phyloP scores from a whole-genome alignment of 2,797 vertebrate species.

The Oophaga sylvatica region DNA sequence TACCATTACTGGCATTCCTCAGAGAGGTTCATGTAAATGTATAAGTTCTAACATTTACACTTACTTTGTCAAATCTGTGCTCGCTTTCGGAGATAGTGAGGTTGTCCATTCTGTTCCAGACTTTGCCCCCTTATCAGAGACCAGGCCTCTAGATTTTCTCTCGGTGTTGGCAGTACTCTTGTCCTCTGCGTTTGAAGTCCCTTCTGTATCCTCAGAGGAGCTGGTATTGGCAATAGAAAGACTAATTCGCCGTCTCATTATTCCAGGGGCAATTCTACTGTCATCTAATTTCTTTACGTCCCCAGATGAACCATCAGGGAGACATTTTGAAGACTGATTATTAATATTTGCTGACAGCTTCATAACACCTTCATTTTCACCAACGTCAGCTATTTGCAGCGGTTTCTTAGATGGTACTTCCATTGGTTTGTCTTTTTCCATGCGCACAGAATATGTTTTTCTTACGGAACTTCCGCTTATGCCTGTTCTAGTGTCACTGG shows the following conservation, averaged over 20 bases:
- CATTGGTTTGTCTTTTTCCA: background rate
- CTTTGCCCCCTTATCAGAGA: conserved; percentile 72
- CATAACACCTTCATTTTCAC: conserved; percentile 38
- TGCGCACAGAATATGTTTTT: background rate
- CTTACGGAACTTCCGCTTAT: conserved; percentile 33
- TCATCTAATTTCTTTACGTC: conserved; percentile 62
- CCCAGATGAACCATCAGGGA: conserved; percentile 20
- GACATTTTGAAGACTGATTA: accelerated
- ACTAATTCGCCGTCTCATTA: conserved; percentile 79
- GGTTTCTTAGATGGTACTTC: conserved; percentile 56
- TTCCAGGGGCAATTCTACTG: conserved; percentile 64
- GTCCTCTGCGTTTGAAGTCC: conserved; percentile 62
- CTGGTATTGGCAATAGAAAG: conserved; percentile 74
- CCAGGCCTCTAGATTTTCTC: conserved; percentile 84
- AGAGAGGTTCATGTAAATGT: no score
- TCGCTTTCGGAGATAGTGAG: conserved; percentile 75
- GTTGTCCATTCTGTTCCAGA: conserved; percentile 68
- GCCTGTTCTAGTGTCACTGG: background rate
- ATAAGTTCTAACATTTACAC: conserved; percentile 46
- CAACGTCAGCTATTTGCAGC: conserved; percentile 58
- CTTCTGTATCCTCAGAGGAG: conserved; percentile 48
- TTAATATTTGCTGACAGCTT: conserved; percentile 32
- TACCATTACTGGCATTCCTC: no score
- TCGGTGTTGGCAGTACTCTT: conserved; percentile 76
- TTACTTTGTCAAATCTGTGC: conserved; percentile 86